A percentile compares a stretch with the other conserved stretches of the same genome.
Conservation (phyloP, 1,140 invertebrate species). For the Oppia nitens region DNA sequence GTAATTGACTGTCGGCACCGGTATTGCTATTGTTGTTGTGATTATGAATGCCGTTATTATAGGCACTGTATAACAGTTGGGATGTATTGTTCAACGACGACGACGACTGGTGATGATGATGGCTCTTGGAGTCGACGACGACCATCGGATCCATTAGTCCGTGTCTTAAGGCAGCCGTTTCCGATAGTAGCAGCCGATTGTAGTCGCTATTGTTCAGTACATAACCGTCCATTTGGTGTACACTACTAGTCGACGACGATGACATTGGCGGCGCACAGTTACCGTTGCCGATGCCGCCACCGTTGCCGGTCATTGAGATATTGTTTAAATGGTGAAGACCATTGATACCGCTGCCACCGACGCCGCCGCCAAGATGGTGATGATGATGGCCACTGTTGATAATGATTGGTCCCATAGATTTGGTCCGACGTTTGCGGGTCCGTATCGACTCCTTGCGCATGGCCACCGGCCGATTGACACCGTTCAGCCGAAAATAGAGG, state of each 20-base stretch:
- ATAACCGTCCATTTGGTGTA: no score
- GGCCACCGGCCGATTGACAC: slow-evolving; percentile 27
- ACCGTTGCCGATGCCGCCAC: background rate
- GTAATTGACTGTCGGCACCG: background rate
- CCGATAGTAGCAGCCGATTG: no score
- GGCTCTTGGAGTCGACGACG: background rate
- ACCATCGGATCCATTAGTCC: background rate
- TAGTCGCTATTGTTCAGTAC: no score
- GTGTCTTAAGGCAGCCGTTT: no score
- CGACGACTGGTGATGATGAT: background rate
- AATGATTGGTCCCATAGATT: background rate
- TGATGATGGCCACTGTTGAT: no score
- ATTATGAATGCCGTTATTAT: background rate
- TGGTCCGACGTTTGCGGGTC: slow-evolving; percentile 7
- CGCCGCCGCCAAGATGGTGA: no score
- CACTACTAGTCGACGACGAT: no score
- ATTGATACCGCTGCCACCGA: no score
- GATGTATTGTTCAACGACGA: background rate
- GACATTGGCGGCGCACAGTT: no score
- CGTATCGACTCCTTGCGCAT: slow-evolving; percentile 9
- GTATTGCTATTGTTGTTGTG: no score
- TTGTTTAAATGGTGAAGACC: no score
- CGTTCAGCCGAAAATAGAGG: slow-evolving; percentile 9
- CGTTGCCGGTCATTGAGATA: background rate
- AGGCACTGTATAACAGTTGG: background rate